A percentile compares a stretch with the other conserved stretches of the same genome.
Evolutionary conservation across 2,888 invertebrate genomes (phyloP).

Genomic region (Euplexia lucipara): DNA sequence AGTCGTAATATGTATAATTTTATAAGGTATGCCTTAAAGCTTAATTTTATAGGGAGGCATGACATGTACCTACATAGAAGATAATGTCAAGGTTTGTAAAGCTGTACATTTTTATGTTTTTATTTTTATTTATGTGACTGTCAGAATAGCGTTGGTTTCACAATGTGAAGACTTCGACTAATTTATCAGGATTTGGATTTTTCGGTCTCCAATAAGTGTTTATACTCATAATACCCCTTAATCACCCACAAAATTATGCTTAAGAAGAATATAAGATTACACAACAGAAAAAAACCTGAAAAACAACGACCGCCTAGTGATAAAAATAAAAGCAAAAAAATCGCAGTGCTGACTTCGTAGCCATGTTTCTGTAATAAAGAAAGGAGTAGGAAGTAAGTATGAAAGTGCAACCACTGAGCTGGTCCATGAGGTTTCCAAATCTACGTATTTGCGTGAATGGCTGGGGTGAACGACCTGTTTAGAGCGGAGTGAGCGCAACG

Average conservation of each 20-base stretch:
- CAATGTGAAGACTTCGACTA: too few relatives aligned
- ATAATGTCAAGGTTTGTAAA: neutral
- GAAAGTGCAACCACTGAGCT: constrained; percentile 76
- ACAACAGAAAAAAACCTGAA: neutral
- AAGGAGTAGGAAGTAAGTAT: constrained; percentile 73
- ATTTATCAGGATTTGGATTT: too few relatives aligned
- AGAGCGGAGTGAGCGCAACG: constrained; percentile 81
- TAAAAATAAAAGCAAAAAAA: neutral
- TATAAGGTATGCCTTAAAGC: neutral
- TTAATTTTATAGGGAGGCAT: neutral
- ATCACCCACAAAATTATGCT: neutral
- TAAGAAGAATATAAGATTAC: neutral
- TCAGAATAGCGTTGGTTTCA: too few relatives aligned
- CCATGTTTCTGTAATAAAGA: constrained; percentile 40
- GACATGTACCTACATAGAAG: neutral
- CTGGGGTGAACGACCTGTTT: constrained; percentile 84
- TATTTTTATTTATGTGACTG: too few relatives aligned
- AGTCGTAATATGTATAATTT: neutral
- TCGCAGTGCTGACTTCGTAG: neutral
- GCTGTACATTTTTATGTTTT: neutral
- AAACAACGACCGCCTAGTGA: neutral
- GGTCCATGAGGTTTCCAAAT: constrained; percentile 79
- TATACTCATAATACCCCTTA: neutral
- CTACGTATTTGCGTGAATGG: constrained; percentile 82
- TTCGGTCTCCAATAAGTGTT: neutral